These are phyloP conservation scores for Diceros bicornis DNA, from an alignment of 2,797 vertebrate species.

Conservation along the genomic window DNA sequence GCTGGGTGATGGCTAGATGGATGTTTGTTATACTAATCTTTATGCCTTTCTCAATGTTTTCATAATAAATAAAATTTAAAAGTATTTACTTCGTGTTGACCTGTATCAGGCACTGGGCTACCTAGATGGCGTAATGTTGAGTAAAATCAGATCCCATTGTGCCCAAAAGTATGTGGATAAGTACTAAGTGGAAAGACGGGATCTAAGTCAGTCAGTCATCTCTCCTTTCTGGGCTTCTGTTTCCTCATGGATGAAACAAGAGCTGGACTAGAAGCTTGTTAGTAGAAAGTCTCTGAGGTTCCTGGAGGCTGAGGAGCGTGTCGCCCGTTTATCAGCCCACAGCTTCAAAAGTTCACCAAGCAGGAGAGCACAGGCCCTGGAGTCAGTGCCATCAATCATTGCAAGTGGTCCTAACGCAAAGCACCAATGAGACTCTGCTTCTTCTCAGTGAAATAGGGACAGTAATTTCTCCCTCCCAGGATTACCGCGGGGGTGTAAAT, in stretches of 20 bases:
- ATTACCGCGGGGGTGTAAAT: conserved; percentile 52
- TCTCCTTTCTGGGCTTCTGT: background rate
- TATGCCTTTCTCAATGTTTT: conserved; percentile 17
- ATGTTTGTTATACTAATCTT: background rate
- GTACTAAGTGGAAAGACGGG: background rate
- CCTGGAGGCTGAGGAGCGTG: background rate
- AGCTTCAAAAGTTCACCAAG: background rate
- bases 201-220: background rate
- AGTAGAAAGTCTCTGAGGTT: background rate
- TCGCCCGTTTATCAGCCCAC: background rate
- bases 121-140: background rate
- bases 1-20: background rate
- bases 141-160: background rate
- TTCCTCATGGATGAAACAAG: conserved; percentile 28
- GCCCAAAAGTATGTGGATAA: background rate
- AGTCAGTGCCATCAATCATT: background rate
- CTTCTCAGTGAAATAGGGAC: conserved; percentile 45
- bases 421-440: background rate
- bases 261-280: background rate
- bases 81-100: conserved; percentile 18
- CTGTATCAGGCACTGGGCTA: background rate
- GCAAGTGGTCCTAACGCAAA: background rate
- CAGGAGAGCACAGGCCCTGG: background rate
- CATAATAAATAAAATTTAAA: conserved; percentile 48
- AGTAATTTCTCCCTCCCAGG: conserved; percentile 41